Base-by-base conservation (phyloP, 2,888 invertebrate species). In the Crioceris asparagi region DNA sequence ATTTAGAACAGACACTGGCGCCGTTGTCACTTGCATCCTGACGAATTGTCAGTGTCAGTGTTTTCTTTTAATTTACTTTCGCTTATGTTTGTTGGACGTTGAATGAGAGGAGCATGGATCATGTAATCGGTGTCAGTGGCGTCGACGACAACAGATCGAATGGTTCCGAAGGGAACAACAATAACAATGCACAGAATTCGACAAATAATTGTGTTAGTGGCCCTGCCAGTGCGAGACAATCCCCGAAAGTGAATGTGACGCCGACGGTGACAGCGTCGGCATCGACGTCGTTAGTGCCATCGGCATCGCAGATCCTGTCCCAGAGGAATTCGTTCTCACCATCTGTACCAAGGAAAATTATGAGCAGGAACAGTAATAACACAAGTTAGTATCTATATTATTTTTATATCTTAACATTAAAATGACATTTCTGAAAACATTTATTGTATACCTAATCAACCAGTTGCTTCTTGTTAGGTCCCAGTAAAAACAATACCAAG, bases 341-440 rank as follows among this genome's bases (percentile, higher is more conserved):
- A 27, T 59, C 62, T 31, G 62, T 61, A 27, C 72, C 72, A 60
- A 69, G 71, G 64, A 75, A 74, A 66, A 72, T 75, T 55, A 72
- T 74, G 66, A 74, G 75, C 57, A 69, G 74, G 55, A 75, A 75
- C 60, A 68, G 73, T 64, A 75, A 75, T 66, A 75, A 74, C 52
- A 75, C 74, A 62, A 71, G 75, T 75, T 66, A 72, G 74, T 71
- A 23, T 30, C 6, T 10, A 7, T 30, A 27, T 12, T 27, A 3
- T 27, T 5, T 5, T 27, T 8, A 21, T 7, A n/a, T n/a, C n/a
- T n/a, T n/a, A n/a, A n/a, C n/a, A n/a, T n/a, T n/a, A n/a, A n/a
- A n/a, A n/a, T n/a, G n/a, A n/a, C n/a, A n/a, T n/a, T n/a, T n/a
- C n/a, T n/a, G n/a, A n/a, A n/a, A n/a, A n/a, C n/a, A n/a, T 43